Evolutionary conservation across 1,140 invertebrate species (phyloP).

Genomic region (Ceratina calcarata): DNA sequence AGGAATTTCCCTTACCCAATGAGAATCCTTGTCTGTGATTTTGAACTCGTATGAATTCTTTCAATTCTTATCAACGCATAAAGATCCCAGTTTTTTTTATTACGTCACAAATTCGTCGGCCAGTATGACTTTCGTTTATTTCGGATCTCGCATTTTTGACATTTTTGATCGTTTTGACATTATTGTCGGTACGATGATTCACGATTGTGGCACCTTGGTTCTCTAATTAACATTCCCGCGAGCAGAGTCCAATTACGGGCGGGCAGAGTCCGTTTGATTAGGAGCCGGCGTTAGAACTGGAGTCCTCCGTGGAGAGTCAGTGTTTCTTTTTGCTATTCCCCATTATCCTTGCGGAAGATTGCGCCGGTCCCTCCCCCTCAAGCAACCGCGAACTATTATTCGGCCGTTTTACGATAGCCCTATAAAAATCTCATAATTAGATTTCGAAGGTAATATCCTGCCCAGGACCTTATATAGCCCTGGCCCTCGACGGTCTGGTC

Average conservation of each 20-base stretch:
- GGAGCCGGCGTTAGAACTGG: neutral
- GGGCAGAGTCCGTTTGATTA: neutral
- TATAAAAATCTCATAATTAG: conserved; percentile 81
- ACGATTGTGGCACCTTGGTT: neutral
- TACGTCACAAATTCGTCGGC: no score
- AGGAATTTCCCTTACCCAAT: no score
- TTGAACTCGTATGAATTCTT: no score
- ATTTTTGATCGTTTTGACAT: neutral
- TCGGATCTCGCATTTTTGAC: neutral
- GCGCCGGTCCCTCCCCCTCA: conserved; percentile 1
- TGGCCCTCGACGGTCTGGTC: neutral
- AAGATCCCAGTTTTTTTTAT: no score
- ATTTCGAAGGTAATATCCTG: conserved; percentile 79
- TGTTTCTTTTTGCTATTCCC: conserved; percentile 44
- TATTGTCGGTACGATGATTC: neutral
- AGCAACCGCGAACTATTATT: conserved; percentile 57
- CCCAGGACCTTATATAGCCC: conserved; percentile 36
- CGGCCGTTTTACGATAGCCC: conserved; percentile 78
- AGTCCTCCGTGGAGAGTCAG: conserved; percentile 9
- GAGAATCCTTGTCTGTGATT: no score
- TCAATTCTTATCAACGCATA: no score
- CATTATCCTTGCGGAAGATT: conserved; percentile 40
- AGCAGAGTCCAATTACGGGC: no score
- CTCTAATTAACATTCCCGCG: conserved; percentile 12
- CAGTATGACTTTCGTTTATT: no score